Base-by-base conservation (phyloP, 2,113 vertebrate genomes). In the Nannospalax galili region DNA sequence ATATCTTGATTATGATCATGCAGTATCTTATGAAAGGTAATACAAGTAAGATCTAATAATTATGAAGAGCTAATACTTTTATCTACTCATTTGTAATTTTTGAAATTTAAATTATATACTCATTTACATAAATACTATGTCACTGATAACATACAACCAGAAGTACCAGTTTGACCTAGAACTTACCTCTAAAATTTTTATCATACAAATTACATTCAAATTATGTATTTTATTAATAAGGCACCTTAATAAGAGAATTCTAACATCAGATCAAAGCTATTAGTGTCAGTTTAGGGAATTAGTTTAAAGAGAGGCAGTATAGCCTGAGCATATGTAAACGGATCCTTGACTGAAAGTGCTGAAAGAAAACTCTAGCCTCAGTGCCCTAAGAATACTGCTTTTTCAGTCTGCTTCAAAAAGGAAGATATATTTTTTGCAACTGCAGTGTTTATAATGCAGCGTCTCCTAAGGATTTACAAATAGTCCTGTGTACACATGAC, bases 341-440 rank as follows among this genome's bases (percentile, higher is more conserved):
- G 37, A 90, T 30, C 37, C 81, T 56, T 84, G 4, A 75, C 1
- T 70, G 8, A 22, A 67, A 92, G 7, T 81, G 3, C 11, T 78
- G 2, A 88, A 72, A 75, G 26, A 78, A 12, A 9, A 11, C 32
- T 67, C 12, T 52, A 62, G 87, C 67, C 11, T 84, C 30, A 92
- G 64, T 58, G 17, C 67, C n/a, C 52, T 56, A 32, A 84, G 60
- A 95, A 84, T 72, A 17, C 42, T 84, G 35, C 90, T 7, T 35
- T 70, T 10, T 65, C 69, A 94, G 45, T 9, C 16, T 48, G 91
- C 22, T 24, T 19, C 37, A 9, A 84, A 75, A 9, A 73, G 84
- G 17, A 77, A 91, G 24, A 77, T 32, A 90, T 85, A 73, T 74
- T 73, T 65, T 95, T 91, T 86, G 40, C 15, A 78, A 65, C 32